A percentile compares a stretch with the other conserved stretches of the same genome.
Evolutionary conservation across 2,113 vertebrate species (phyloP).

Genomic region (Macrotus californicus): DNA sequence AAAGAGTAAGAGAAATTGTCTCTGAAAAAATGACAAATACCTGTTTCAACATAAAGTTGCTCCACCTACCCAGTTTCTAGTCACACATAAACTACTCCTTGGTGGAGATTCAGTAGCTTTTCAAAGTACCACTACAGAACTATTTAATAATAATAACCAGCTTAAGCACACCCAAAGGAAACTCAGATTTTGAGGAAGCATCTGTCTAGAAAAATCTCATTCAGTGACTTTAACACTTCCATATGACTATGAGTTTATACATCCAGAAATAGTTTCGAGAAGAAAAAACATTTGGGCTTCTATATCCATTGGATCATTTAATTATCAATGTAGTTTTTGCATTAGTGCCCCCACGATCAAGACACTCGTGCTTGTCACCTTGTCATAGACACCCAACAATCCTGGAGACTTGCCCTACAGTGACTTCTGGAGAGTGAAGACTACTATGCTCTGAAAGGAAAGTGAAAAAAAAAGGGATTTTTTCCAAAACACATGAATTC

Average conservation of each 20-base stretch:
- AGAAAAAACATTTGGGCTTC: not conserved
- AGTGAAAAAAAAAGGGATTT: conserved; percentile 17
- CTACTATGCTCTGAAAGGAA: not conserved
- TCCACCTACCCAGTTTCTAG: not conserved
- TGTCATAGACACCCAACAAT: not conserved
- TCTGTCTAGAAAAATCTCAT: not conserved
- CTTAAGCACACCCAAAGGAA: not conserved
- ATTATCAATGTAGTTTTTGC: not conserved
- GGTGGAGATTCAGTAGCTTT: not conserved
- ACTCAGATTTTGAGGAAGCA: not conserved
- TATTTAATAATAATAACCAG: not conserved
- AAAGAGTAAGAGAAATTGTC: not conserved
- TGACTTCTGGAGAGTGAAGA: not conserved
- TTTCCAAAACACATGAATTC: conserved; percentile 49
- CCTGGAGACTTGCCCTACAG: not conserved
- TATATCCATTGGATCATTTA: not conserved
- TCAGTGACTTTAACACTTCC: not conserved
- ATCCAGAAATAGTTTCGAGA: not conserved
- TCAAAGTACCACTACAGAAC: not conserved
- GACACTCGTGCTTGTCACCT: not conserved
- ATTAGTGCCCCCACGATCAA: not conserved
- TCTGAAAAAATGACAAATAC: not conserved
- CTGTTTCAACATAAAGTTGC: not conserved
- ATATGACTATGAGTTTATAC: not conserved
- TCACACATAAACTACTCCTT: not conserved